A percentile compares a stretch with the other conserved stretches of the same genome.
These are phyloP conservation scores for Pelobates cultripes DNA, from an alignment of 2,797 vertebrate genomes.

Conservation along the genomic window DNA sequence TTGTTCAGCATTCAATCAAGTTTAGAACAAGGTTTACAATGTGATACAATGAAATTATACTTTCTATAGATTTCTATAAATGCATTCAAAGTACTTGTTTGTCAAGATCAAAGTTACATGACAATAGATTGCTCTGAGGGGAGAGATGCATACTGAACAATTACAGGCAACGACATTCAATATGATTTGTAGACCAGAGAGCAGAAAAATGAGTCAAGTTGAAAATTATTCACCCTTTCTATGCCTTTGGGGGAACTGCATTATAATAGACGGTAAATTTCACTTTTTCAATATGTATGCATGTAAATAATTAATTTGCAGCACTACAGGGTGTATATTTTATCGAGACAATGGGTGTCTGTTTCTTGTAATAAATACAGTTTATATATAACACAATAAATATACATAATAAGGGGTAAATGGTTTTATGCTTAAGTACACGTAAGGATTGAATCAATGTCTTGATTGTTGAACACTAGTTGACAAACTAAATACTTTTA, in stretches of 20 bases:
- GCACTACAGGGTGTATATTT: not conserved
- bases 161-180: slow-evolving; percentile 39
- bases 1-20: slow-evolving; percentile 53
- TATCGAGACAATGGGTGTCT: not conserved
- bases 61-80: slow-evolving; percentile 49
- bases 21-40: slow-evolving; percentile 53
- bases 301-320: not conserved
- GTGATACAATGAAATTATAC: slow-evolving; percentile 55
- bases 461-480: too few species aligned
- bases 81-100: slow-evolving; percentile 53
- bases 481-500: too few species aligned
- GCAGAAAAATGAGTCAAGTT: not conserved
- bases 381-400: too few species aligned
- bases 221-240: slow-evolving; percentile 2
- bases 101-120: slow-evolving; percentile 54
- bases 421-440: too few species aligned
- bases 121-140: slow-evolving; percentile 48
- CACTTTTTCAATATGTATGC: not conserved
- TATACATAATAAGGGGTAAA: too few species aligned
- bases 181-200: slow-evolving; percentile 19
- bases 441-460: too few species aligned
- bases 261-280: not conserved
- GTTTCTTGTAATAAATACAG: too few species aligned
- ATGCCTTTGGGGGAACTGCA: not conserved
- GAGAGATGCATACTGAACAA: slow-evolving; percentile 47